Evolutionary conservation across 2,888 invertebrate species (phyloP), one percentile per base, ranked within the genome.

Genomic region (Coremacera marginata): DNA sequence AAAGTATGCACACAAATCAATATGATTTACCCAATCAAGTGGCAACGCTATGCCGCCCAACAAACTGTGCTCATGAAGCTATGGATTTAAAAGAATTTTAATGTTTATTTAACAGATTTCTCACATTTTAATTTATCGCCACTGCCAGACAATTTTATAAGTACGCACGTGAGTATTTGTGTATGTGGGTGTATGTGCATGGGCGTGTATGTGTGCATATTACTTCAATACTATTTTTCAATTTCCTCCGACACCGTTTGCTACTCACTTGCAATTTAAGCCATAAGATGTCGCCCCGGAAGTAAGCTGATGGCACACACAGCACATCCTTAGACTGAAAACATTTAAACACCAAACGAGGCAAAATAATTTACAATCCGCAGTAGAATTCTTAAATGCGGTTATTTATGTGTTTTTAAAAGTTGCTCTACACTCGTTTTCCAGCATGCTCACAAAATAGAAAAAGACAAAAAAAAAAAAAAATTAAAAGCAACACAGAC

Each of bases 331-430:
- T 14, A 25, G 57, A 19, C 11, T 5, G 51, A 31, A 25, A 74
- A 14, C 74, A 44, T 55, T 52, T n/a, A 73, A 73, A 73, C 25
- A 11, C 49, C 34, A 55, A 73, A 16, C 52, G 44, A 27, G 49
- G 27, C 71, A 52, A 71, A 65, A 51, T 73, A 76, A 67, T 74
- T 67, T 73, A 79, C 62, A 65, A 78, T 75, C 44, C 22, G 51
- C 57, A 72, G 51, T 55, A 76, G 63, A 78, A 73, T 62, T 77
- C 70, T 73, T 63, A 74, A 80, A 75, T 65, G 73, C 73, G 63
- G 77, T 80, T 77, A 78, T 77, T 78, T 78, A 76, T 78, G 80
- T 67, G 77, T 72, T 77, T 78, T 74, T 75, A 78, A 78, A 77
- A 78, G 70, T 75, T 57, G n/a, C 44, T 72, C 51, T 25, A 19